These are phyloP conservation scores for Heliconius erato DNA, from an alignment of 2,888 invertebrate species.

Conservation along the genomic window DNA sequence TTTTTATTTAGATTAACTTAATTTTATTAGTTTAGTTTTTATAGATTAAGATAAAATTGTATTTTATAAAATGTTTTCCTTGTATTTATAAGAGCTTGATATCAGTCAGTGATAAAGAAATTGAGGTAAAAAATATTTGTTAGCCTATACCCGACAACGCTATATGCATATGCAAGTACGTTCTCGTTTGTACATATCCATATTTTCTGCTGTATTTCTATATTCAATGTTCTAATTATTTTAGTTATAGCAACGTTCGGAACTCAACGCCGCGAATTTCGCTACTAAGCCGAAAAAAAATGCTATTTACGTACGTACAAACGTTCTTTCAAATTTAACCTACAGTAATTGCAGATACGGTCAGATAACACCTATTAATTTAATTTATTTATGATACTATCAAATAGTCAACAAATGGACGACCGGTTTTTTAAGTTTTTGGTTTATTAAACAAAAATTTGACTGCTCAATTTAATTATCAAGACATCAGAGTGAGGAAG, in stretches of 20 bases:
- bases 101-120: not conserved
- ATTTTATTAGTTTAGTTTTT: not conserved
- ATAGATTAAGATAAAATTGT: not conserved
- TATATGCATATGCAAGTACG: too few relatives aligned
- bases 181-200: too few relatives aligned
- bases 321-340: not conserved
- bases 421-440: not conserved
- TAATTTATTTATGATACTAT: too few relatives aligned
- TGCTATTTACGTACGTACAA: not conserved
- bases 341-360: not conserved
- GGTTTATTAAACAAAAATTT: not conserved
- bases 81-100: slow-evolving; percentile 13
- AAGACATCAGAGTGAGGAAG: not conserved
- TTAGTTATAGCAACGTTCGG: not conserved
- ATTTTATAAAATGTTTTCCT: slow-evolving; percentile 5
- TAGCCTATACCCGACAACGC: too few relatives aligned
- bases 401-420: not conserved
- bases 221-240: too few relatives aligned
- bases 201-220: too few relatives aligned
- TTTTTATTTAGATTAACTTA: not conserved
- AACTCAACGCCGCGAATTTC: not conserved
- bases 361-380: too few relatives aligned
- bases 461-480: not conserved
- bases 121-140: not conserved
- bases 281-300: not conserved